Conservation (phyloP, 2,113 vertebrate genomes). For the Anolis carolinensis region DNA sequence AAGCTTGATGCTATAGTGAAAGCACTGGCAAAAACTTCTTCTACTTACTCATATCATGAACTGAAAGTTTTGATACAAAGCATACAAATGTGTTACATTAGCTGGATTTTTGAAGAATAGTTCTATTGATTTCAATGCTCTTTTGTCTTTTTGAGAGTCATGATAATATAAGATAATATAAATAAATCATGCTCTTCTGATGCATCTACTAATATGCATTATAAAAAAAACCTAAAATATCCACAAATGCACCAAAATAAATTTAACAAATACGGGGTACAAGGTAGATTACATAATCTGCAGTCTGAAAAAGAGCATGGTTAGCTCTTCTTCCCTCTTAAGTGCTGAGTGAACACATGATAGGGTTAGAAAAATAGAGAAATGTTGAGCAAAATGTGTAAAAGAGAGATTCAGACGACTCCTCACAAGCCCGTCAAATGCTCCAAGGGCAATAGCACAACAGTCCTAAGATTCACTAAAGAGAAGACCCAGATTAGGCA, state of each 20-base stretch:
- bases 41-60: not conserved
- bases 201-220: not conserved
- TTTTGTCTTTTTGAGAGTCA: not conserved
- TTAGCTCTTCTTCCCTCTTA: too few species aligned
- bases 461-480: not conserved
- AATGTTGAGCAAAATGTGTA: not conserved
- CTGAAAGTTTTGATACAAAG: not conserved
- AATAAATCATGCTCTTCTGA: not conserved
- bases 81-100: not conserved
- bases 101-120: not conserved
- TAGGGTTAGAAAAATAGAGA: too few species aligned
- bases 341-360: not conserved
- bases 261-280: not conserved
- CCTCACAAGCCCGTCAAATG: not conserved
- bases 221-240: not conserved
- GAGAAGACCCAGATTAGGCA: not conserved
- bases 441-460: not conserved
- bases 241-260: not conserved
- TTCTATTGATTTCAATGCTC: not conserved
- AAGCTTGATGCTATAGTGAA: not conserved
- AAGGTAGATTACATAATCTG: not conserved
- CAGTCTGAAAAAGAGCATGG: not conserved
- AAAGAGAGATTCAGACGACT: not conserved
- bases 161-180: not conserved
- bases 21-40: not conserved